Evolutionary conservation across 2,888 invertebrate species (phyloP).

Genomic region (Biston stratarius): DNA sequence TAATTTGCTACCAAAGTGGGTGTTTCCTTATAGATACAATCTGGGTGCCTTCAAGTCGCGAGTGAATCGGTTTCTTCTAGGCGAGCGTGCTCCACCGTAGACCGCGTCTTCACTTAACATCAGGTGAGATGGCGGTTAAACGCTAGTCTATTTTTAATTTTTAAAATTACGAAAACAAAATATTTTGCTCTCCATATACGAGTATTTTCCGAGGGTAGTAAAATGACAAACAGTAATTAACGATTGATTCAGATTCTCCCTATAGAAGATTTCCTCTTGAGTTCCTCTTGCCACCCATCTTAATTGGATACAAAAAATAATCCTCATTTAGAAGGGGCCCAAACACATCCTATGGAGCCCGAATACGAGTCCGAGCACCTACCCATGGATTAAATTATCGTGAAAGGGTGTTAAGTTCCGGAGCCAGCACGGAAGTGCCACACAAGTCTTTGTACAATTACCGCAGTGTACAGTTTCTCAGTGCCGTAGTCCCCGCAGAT

Average conservation of each 20-base stretch:
- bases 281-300: neutral
- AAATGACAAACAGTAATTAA: no score
- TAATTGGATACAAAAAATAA: neutral
- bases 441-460: conserved; percentile 10
- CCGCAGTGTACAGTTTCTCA: neutral
- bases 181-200: no score
- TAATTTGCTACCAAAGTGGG: no score
- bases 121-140: no score
- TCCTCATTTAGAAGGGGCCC: neutral
- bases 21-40: no score
- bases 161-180: no score
- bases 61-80: no score
- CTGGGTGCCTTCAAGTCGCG: no score
- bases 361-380: conserved; percentile 60
- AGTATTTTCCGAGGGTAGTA: no score
- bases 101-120: no score
- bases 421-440: conserved; percentile 47
- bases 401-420: conserved; percentile 66
- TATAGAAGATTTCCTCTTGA: neutral
- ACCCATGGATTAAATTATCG: conserved; percentile 68
- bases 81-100: no score
- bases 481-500: neutral
- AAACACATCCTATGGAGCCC: neutral
- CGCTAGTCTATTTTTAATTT: no score
- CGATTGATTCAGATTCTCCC: neutral